Evolutionary conservation across 2,113 vertebrate species (phyloP).

Genomic region (Thermophis baileyi): DNA sequence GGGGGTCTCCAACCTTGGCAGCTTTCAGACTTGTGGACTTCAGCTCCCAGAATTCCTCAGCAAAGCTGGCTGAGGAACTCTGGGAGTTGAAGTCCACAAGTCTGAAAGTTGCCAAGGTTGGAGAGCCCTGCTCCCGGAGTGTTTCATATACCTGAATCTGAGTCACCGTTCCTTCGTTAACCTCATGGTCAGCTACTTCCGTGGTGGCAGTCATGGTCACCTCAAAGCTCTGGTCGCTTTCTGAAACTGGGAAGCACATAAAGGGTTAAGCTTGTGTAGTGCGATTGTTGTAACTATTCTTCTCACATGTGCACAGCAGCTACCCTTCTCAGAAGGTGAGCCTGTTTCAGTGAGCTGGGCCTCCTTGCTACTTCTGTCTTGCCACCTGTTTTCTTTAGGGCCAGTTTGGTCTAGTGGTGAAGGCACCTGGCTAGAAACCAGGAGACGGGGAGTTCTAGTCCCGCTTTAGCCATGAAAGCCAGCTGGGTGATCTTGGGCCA

Average conservation of each 20-base stretch:
- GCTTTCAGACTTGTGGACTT: too few species aligned
- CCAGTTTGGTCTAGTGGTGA: not conserved
- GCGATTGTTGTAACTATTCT: too few species aligned
- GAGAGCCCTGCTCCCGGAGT: not conserved
- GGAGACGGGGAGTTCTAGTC: not conserved
- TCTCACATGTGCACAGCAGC: not conserved
- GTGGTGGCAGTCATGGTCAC: constrained; percentile 94
- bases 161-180: constrained; percentile 83
- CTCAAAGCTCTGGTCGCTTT: constrained; percentile 93
- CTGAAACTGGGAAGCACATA: constrained; percentile 77
- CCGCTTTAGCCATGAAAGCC: not conserved
- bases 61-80: too few species aligned
- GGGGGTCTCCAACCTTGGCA: too few species aligned
- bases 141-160: constrained; percentile 87
- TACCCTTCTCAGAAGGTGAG: not conserved
- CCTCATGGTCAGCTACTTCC: constrained; percentile 83
- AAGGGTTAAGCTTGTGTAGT: constrained; percentile 7
- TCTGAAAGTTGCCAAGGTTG: too few species aligned
- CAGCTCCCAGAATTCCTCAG: too few species aligned
- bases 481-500: not conserved
- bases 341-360: not conserved
- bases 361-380: not conserved
- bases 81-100: too few species aligned
- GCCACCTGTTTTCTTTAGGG: not conserved
- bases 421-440: not conserved